Conservation (phyloP, 2,797 vertebrate genomes). For the Salarias fasciatus region DNA sequence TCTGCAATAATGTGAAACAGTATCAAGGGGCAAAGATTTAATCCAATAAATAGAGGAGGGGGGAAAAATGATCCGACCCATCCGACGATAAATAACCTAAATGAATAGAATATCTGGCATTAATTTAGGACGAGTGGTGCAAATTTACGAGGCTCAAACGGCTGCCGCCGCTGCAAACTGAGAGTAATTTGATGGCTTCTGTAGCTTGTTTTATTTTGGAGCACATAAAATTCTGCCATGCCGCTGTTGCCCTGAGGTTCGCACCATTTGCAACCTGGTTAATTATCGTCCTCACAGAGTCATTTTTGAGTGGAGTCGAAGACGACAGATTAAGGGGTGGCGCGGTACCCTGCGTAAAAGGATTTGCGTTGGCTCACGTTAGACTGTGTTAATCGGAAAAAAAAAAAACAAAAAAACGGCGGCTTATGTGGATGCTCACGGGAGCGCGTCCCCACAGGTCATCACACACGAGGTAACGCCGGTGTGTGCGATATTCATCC, state of each 20-base stretch:
- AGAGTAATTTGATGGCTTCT: constrained; percentile 23
- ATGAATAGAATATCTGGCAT: constrained; percentile 45
- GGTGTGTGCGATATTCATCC: constrained; percentile 2
- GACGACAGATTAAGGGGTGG: constrained; percentile 12
- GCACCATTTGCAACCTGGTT: constrained; percentile 35
- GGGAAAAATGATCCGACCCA: constrained; percentile 6
- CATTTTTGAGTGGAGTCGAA: constrained; percentile 13
- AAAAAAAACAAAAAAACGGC: too few relatives aligned
- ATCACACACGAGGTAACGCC: constrained; percentile 4
- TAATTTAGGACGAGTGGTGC: constrained; percentile 15
- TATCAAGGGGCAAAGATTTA: constrained; percentile 2
- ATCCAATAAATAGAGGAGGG: constrained; percentile 27
- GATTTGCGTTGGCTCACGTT: constrained; percentile 7
- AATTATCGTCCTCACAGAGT: constrained; percentile 3
- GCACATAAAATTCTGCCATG: constrained; percentile 29
- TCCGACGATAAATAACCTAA: constrained; percentile 38
- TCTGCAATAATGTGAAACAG: constrained; percentile 2
- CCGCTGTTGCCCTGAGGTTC: constrained; percentile 7
- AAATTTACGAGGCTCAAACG: constrained; percentile 36
- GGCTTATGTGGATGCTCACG: constrained; percentile 10
- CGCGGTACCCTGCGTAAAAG: neutral
- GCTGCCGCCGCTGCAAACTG: constrained; percentile 25
- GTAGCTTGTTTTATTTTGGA: constrained; percentile 28
- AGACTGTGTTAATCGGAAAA: neutral
- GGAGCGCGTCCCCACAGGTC: neutral